phyloP scores from a whole-genome alignment of 2,113 vertebrate genomes.

The Lonchura striata region DNA sequence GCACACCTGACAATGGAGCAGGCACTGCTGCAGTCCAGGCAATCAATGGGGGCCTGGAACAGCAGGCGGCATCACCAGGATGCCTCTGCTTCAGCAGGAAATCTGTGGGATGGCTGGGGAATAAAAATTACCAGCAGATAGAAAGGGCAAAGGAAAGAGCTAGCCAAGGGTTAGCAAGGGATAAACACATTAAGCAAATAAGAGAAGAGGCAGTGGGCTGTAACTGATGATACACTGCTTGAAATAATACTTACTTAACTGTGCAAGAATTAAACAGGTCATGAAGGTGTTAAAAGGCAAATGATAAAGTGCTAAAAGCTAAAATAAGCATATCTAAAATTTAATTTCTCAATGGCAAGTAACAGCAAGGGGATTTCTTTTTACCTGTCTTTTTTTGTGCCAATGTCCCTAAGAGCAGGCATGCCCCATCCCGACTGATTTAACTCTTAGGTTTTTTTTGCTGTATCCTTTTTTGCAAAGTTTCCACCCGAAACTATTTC shows the following conservation, averaged over 20 bases:
- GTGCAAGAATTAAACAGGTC: conserved; percentile 41
- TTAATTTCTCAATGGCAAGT: neutral
- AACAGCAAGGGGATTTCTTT: neutral
- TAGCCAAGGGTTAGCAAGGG: neutral
- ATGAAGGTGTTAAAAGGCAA: conserved; percentile 32
- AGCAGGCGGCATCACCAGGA: neutral
- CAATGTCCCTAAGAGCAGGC: neutral
- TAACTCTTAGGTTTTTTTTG: neutral
- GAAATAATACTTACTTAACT: conserved; percentile 47
- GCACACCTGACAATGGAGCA: fast-evolving
- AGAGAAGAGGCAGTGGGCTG: conserved; percentile 24
- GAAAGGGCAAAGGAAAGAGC: conserved; percentile 28
- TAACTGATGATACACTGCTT: conserved; percentile 58
- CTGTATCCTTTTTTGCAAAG: neutral
- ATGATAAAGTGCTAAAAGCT: neutral
- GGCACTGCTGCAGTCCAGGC: neutral
- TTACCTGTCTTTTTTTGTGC: neutral
- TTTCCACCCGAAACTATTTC: neutral
- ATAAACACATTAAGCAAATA: conserved; percentile 44
- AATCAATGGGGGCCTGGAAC: fast-evolving
- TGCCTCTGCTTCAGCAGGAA: neutral
- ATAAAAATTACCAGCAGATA: neutral
- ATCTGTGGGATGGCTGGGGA: neutral
- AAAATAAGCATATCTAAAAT: neutral
- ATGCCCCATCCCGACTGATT: neutral